Evolutionary conservation across 2,888 invertebrate species (phyloP).

Genomic region (Apoda limacodes): DNA sequence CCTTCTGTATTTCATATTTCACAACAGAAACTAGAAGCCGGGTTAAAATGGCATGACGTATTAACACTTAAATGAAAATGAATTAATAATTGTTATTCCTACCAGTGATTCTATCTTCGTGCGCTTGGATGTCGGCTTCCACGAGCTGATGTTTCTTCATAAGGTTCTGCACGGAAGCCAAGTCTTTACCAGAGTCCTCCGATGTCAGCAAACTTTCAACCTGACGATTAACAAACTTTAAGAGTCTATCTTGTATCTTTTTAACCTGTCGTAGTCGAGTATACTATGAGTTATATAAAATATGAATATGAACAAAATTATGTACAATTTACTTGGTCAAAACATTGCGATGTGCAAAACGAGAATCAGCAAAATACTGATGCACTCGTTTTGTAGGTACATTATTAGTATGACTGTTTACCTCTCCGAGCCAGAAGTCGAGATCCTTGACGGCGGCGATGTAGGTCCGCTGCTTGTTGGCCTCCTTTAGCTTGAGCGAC

Average conservation of each 20-base stretch:
- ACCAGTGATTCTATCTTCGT: constrained; percentile 93
- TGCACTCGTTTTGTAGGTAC: background rate
- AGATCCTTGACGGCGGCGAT: constrained; percentile 99
- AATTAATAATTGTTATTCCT: constrained; percentile 11
- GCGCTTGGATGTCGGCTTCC: constrained; percentile 97
- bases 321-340: too few relatives aligned
- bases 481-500: constrained; percentile 97
- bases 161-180: constrained; percentile 97
- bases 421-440: constrained; percentile 99
- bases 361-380: too few relatives aligned
- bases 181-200: constrained; percentile 97
- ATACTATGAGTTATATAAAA: too few relatives aligned
- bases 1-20: too few relatives aligned
- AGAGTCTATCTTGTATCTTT: too few relatives aligned
- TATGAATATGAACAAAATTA: too few relatives aligned
- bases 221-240: constrained; percentile 26
- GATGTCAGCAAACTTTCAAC: constrained; percentile 95
- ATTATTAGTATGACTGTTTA: background rate
- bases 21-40: too few relatives aligned
- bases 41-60: too few relatives aligned
- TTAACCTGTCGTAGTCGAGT: too few relatives aligned
- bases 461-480: constrained; percentile 98
- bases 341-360: too few relatives aligned
- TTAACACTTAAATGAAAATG: too few relatives aligned
- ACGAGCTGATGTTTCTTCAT: constrained; percentile 99